Base-by-base conservation (phyloP, 2,888 invertebrate species). In the Chrysopilus asiliformis region DNA sequence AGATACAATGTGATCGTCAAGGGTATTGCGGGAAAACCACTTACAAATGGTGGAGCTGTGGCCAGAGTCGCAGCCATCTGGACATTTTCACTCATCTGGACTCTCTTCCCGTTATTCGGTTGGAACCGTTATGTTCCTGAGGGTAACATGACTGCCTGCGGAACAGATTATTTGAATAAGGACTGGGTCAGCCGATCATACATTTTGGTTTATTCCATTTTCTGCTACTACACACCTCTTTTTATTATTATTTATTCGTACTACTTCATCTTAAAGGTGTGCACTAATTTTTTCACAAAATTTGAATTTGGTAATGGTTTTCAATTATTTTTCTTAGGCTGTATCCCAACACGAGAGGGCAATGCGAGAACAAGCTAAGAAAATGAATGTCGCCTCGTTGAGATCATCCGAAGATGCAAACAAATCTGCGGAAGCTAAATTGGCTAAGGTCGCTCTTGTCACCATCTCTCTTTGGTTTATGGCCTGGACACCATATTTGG, bases 401-500 rank as follows among this genome's bases (percentile, higher is more conserved):
- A 57, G 73, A 27, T 65, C 66, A 32, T 66, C 68, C 22, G 67
- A 68, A 12, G 63, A 66, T 44, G 61, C 65, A 43, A 61, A 60
- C 35, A 60, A 65, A 38, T 69, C 70, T 34, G 70, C 70, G 4
- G 72, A 72, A 55, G 67, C 66, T 20, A 70, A 71, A 51, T 47
- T 72, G 42, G 72, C 72, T 38, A 72, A 72, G 53, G 68, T 70
- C 22, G 75, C 77, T 6, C 52, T 76, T 46, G 70, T 69, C 41
- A 76, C 76, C 39, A 71, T 77, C 43, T 63, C 71, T 1, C 53
- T 76, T 32, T 78, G 74, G 72, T 68, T 76, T 49, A 58, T 74
- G 47, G 76, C 77, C 12, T 78, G 78, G 77, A 71, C 72, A 8
- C 75, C 75, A 2, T 76, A 74, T 46, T 64, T 73, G 58, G 50